Evolutionary conservation across 2,888 invertebrate species (phyloP).

Genomic region (Mythimna pallens): DNA sequence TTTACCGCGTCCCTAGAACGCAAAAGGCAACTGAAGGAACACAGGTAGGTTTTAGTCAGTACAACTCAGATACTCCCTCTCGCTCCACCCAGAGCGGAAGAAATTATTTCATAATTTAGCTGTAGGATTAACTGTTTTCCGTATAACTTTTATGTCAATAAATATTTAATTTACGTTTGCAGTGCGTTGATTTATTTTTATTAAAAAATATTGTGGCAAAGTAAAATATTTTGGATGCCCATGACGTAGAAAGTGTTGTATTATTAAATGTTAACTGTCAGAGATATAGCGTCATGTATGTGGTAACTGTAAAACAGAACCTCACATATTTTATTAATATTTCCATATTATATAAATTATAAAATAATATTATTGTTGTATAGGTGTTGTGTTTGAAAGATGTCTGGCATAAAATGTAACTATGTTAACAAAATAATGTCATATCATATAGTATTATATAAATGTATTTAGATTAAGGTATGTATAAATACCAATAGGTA

Average conservation of each 20-base stretch:
- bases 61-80: no score
- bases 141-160: no score
- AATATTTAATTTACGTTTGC: neutral
- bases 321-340: conserved; percentile 18
- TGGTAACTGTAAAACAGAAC: conserved; percentile 13
- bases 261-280: neutral
- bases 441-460: neutral
- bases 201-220: no score
- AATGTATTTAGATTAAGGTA: neutral
- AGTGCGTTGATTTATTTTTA: neutral
- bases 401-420: conserved; percentile 12
- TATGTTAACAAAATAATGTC: neutral
- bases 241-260: neutral
- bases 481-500: neutral
- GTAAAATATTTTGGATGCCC: neutral
- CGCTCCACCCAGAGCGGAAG: no score
- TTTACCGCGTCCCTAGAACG: no score
- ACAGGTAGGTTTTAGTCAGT: no score
- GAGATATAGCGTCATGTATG: neutral
- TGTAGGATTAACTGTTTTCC: no score
- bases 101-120: no score
- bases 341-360: neutral
- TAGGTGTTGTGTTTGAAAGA: neutral
- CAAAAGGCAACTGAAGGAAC: no score
- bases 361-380: neutral